These are phyloP conservation scores for Cliona cf. orientalis DNA, from an alignment of 37 sponge, comb jelly and placozoan species.

Conservation along the genomic window DNA sequence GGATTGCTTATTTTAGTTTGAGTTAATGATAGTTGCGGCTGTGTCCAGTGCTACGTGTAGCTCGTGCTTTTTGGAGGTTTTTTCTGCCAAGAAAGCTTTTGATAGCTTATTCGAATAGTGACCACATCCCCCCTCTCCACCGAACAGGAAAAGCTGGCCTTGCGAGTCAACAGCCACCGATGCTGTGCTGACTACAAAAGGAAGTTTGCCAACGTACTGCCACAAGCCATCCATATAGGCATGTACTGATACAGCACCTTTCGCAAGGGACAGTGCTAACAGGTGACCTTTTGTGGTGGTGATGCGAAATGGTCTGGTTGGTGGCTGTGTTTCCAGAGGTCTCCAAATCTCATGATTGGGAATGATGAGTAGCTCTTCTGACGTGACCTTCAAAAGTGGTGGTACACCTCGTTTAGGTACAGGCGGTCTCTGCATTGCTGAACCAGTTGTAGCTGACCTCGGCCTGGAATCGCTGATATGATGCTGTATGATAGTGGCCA, in stretches of 20 bases:
- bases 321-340: neutral
- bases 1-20: neutral
- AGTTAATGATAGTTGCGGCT: neutral
- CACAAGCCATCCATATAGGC: neutral
- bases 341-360: neutral
- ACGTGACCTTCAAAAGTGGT: too few relatives aligned
- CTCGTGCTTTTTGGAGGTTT: too few relatives aligned
- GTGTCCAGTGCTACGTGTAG: too few relatives aligned
- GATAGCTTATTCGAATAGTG: slow-evolving; percentile 27
- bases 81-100: neutral
- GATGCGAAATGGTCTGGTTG: neutral
- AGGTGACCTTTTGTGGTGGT: neutral
- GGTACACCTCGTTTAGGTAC: too few relatives aligned
- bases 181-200: neutral
- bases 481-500: neutral
- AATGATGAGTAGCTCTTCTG: neutral
- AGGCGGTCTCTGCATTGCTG: neutral
- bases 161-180: neutral
- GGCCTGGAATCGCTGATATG: neutral
- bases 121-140: slow-evolving; percentile 1
- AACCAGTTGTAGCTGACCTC: neutral
- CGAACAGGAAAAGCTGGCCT: slow-evolving; percentile 4
- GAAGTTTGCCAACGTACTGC: neutral
- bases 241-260: neutral
- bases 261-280: neutral